Conservation (phyloP, 2,113 vertebrate genomes). For the Onychorhynchus coronatus region DNA sequence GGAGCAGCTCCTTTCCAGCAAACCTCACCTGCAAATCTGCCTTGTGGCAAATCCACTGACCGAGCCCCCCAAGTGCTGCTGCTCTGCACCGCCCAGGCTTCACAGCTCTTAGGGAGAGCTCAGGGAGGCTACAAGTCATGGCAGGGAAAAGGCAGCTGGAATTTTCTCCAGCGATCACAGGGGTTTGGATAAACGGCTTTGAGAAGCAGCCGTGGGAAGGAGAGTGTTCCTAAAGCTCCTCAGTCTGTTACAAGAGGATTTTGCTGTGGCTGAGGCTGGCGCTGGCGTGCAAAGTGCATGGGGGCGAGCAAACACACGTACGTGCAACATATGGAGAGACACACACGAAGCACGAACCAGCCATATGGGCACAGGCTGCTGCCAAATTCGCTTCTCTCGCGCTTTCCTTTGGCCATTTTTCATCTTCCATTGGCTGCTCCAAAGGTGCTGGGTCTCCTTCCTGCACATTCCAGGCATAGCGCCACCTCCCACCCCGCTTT, state of each 20-base stretch:
- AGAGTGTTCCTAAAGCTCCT: neutral
- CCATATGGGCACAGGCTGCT: neutral
- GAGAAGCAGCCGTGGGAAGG: neutral
- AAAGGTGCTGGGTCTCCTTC: neutral
- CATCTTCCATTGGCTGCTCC: neutral
- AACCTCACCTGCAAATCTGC: neutral
- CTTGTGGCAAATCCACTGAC: neutral
- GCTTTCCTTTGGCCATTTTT: neutral
- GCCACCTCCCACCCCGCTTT: neutral
- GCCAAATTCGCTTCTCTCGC: neutral
- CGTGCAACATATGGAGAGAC: neutral
- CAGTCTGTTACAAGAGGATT: neutral
- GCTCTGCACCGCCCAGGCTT: rapidly evolving
- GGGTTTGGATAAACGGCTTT: neutral
- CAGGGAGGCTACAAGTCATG: rapidly evolving
- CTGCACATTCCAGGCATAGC: neutral
- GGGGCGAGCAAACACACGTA: constrained; percentile 9
- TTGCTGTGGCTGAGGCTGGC: neutral
- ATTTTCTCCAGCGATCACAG: rapidly evolving
- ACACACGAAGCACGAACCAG: neutral
- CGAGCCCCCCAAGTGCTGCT: neutral
- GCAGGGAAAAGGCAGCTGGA: neutral
- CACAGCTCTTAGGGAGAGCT: rapidly evolving
- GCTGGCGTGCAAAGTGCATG: neutral
- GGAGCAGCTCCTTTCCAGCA: neutral